Evolutionary conservation across 2,888 invertebrate genomes (phyloP).

Genomic region (Salpingus planirostris): DNA sequence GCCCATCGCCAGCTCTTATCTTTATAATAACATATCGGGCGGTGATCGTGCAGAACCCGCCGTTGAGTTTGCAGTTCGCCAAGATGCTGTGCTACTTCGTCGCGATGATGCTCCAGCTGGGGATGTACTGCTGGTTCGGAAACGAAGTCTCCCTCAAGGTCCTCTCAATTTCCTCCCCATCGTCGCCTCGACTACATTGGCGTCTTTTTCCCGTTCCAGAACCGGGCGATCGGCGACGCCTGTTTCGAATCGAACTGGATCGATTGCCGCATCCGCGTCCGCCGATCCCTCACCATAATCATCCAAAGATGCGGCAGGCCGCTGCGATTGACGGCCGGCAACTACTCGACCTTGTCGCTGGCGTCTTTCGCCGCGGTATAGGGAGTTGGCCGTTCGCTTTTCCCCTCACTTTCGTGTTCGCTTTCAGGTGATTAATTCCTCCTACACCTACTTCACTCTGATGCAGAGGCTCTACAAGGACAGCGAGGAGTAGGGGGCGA

Average conservation of each 20-base stretch:
- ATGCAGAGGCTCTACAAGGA: slow-evolving; percentile 10
- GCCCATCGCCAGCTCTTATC: too few species aligned
- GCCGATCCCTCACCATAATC: slow-evolving; percentile 21
- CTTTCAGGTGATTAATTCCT: slow-evolving; percentile 10
- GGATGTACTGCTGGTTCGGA: slow-evolving; percentile 26
- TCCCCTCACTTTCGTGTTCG: slow-evolving; percentile 1
- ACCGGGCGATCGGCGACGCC: slow-evolving; percentile 18
- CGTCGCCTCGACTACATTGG: not conserved
- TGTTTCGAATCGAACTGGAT: slow-evolving; percentile 25
- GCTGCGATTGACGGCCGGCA: slow-evolving; percentile 22
- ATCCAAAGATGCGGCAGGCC: slow-evolving; percentile 25
- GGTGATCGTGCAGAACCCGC: slow-evolving; percentile 14
- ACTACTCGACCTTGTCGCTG: slow-evolving; percentile 23
- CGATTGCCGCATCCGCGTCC: slow-evolving; percentile 13
- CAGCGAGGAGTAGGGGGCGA: not conserved
- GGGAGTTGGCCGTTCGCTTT: too few species aligned
- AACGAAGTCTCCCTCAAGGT: slow-evolving; percentile 25
- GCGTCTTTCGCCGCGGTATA: slow-evolving; percentile 18
- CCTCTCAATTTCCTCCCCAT: too few species aligned
- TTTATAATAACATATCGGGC: too few species aligned
- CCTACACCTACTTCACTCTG: slow-evolving; percentile 11
- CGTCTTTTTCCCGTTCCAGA: slow-evolving; percentile 15
- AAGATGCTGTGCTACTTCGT: slow-evolving; percentile 19
- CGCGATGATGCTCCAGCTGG: slow-evolving; percentile 25
- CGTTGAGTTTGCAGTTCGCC: slow-evolving; percentile 16